These are phyloP conservation scores for Helicoverpa assulta DNA, from an alignment of 2,888 invertebrate species.

Conservation along the genomic window DNA sequence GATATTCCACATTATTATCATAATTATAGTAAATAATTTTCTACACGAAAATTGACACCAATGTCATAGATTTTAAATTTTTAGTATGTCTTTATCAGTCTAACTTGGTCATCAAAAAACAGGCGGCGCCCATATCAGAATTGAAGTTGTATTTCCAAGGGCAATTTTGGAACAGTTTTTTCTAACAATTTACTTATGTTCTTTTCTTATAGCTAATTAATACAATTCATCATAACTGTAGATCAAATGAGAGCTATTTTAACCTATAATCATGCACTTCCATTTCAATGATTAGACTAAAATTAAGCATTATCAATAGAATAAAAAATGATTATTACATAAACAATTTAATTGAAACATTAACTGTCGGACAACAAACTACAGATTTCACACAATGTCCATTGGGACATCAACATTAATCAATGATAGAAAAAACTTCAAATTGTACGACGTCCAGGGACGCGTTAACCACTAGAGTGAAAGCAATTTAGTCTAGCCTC, in stretches of 20 bases:
- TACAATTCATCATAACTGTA: conserved; percentile 78
- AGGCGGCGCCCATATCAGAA: conserved; percentile 81
- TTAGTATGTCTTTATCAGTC: conserved; percentile 78
- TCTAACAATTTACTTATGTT: conserved; percentile 69
- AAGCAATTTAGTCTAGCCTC: conserved; percentile 71
- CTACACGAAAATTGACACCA: conserved; percentile 75
- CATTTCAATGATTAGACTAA: conserved; percentile 85
- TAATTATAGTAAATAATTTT: conserved; percentile 69
- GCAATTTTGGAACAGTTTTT: conserved; percentile 71
- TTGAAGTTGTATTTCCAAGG: conserved; percentile 74
- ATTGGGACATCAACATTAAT: conserved; percentile 78
- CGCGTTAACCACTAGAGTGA: conserved; percentile 64
- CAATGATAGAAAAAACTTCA: conserved; percentile 75
- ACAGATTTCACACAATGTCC: conserved; percentile 83
- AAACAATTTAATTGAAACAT: conserved; percentile 89
- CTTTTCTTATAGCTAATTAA: conserved; percentile 82
- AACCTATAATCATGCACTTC: conserved; percentile 84
- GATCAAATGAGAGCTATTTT: conserved; percentile 85
- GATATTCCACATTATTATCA: conserved; percentile 52
- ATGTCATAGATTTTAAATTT: conserved; percentile 67
- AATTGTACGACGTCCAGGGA: conserved; percentile 63
- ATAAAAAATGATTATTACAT: conserved; percentile 88
- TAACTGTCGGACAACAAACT: conserved; percentile 89
- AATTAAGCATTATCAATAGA: conserved; percentile 89
- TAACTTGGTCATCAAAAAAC: conserved; percentile 79